Evolutionary conservation across 2,888 invertebrate genomes (phyloP), one percentile per base, ranked within the genome.

Genomic region (Marasmarcha lunaedactyla): DNA sequence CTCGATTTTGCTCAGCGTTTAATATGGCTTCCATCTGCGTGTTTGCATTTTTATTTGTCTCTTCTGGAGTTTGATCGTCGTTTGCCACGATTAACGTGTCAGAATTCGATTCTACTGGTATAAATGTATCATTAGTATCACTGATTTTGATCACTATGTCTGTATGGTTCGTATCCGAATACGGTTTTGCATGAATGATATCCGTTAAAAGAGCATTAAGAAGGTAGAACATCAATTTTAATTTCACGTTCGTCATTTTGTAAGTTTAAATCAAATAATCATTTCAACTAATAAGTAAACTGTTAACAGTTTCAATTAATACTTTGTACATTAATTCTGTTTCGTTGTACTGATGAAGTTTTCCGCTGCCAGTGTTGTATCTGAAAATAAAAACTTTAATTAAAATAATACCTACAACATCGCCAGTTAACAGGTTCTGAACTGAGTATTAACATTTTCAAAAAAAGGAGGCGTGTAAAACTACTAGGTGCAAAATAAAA

Each of bases 171-270:
- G 43, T 47, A 12, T 59, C 46, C 1, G 73, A 67, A 45, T 74
- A 71, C 0, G 81, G 83, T 15, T 79, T 55, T 1, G 76, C 68
- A 40, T 74, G 63, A 1, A 77, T 69, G 43, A 77, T 64, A 44
- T 79, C 77, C 6, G 74, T 68, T 14, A 79, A 47, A 11, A 81
- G 59, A 9, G 69, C 65, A 45, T 74, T 77, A 3, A 83, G 51
- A 11, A 81, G 63, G 47, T 65, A 79, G 47, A 74, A 79, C 71
- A 81, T 74, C 13, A 79, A 63, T 65, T 83, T 83, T 65, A 83
- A 70, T 55, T 79, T 81, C 7, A 83, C 78, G 63, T 79, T 81
- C 38, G 83, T 81, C 83, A 83, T 83, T 57, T 60, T 52, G 39
- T 20, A 14, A 37, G 39, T 35, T 59, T 39, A 45, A 35, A 46